These are phyloP conservation scores for Rapana venosa DNA, from an alignment of 2,888 invertebrate genomes.

Conservation along the genomic window DNA sequence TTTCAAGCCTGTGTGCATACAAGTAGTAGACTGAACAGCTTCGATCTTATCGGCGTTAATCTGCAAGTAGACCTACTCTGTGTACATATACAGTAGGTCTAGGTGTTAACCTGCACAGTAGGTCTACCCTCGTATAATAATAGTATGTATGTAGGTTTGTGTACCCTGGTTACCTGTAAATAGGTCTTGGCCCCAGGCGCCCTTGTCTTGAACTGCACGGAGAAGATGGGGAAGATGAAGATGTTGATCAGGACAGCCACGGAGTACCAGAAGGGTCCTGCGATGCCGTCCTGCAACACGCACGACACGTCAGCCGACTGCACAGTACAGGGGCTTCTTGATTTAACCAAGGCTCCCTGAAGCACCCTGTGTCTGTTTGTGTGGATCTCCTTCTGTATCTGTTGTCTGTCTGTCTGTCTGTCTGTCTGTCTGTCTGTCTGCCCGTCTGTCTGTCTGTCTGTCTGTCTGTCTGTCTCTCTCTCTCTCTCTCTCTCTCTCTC, in stretches of 20 bases:
- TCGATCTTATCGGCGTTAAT: no score
- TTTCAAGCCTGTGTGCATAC: no score
- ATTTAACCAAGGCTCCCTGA: not conserved
- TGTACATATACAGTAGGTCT: no score
- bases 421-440: no score
- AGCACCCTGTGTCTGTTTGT: not conserved
- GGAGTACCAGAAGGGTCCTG: conserved; percentile 76
- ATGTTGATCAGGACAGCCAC: conserved; percentile 74
- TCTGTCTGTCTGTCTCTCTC: no score
- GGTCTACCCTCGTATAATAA: not conserved
- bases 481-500: no score
- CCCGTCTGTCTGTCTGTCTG: no score
- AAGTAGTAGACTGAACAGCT: no score
- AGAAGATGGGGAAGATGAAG: conserved; percentile 73
- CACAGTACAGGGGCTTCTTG: not conserved
- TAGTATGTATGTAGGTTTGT: no score
- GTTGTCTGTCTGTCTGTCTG: no score
- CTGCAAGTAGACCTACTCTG: no score
- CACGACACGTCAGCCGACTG: not conserved
- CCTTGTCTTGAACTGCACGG: conserved; percentile 73
- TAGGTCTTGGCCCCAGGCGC: conserved; percentile 75
- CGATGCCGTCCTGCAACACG: conserved; percentile 70
- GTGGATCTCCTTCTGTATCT: no score
- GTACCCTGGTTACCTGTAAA: conserved; percentile 63
- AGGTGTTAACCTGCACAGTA: not conserved